phyloP scores from a whole-genome alignment of 35 echinoderm and acorn worm genomes.

The Chiridota heheva region DNA sequence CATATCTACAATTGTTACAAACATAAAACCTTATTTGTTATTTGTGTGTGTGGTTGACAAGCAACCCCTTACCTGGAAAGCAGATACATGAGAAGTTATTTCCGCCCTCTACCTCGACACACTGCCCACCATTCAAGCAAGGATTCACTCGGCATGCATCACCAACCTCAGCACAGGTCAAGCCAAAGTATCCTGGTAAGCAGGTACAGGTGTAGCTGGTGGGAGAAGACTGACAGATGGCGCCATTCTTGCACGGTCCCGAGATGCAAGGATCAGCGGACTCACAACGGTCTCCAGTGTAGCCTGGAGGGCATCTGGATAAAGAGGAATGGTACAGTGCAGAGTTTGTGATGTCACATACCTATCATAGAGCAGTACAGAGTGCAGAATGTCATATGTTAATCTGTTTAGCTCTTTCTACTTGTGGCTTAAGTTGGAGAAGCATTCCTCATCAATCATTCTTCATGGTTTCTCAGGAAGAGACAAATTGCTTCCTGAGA shows the following conservation, averaged over 20 bases:
- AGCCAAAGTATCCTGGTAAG: conserved; percentile 60
- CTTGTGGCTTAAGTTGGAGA: too few relatives aligned
- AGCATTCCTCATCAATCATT: too few relatives aligned
- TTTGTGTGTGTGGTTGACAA: too few relatives aligned
- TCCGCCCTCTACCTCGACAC: conserved; percentile 8
- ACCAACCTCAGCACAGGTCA: conserved; percentile 39
- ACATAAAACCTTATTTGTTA: too few relatives aligned
- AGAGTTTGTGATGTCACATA: too few relatives aligned
- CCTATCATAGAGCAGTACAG: too few relatives aligned
- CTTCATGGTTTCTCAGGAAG: too few relatives aligned
- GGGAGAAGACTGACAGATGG: conserved; percentile 5
- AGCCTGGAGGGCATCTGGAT: conserved; percentile 76
- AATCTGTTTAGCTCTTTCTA: too few relatives aligned
- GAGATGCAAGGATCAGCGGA: conserved; percentile 38
- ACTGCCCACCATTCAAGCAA: conserved; percentile 63
- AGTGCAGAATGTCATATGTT: too few relatives aligned
- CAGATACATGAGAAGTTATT: conserved; percentile 48
- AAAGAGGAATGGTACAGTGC: background rate
- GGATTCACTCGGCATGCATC: conserved; percentile 53
- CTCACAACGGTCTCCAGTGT: conserved; percentile 56
- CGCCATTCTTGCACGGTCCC: conserved; percentile 62
- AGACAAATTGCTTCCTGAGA: too few relatives aligned
- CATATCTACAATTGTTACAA: too few relatives aligned
- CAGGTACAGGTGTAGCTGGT: conserved; percentile 41
- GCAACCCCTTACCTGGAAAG: conserved; percentile 30